These are phyloP conservation scores for Agrotis exclamationis DNA, from an alignment of 2,888 invertebrate genomes.

Conservation along the genomic window DNA sequence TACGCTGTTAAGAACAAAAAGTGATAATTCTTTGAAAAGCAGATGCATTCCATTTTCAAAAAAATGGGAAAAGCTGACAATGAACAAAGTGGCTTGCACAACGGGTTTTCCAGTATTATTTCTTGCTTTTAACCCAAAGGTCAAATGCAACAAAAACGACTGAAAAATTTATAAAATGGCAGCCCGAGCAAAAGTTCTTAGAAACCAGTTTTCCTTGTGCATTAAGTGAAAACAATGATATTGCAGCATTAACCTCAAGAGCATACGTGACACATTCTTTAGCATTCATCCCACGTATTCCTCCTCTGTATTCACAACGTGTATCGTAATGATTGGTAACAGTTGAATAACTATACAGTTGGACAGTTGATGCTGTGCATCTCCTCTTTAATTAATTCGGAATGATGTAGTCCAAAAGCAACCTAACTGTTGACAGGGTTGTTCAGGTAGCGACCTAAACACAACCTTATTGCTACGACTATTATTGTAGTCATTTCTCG, in stretches of 20 bases:
- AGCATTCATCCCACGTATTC: conserved; percentile 6
- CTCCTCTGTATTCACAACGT: conserved; percentile 3
- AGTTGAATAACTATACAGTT: conserved; percentile 21
- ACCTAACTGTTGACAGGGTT: not conserved
- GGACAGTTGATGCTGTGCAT: conserved; percentile 6
- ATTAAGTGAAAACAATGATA: not conserved
- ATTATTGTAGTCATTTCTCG: not conserved
- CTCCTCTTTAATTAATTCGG: not conserved
- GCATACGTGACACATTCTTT: not conserved
- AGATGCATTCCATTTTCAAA: not conserved
- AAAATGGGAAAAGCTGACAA: not conserved
- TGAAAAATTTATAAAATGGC: not conserved
- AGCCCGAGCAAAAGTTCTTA: not conserved
- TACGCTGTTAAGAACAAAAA: not conserved
- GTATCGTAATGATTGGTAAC: conserved; percentile 18
- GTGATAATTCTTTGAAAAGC: not conserved
- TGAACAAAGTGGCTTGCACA: not conserved
- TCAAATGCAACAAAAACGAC: not conserved
- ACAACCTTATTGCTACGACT: not conserved
- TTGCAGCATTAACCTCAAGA: conserved; percentile 17
- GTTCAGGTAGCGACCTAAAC: not conserved
- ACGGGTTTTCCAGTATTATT: not conserved
- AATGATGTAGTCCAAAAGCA: too few relatives aligned
- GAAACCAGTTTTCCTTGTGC: not conserved
- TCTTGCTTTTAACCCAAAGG: not conserved